These are phyloP conservation scores for Chorisops tibialis DNA, from an alignment of 2,888 invertebrate genomes.

Conservation along the genomic window DNA sequence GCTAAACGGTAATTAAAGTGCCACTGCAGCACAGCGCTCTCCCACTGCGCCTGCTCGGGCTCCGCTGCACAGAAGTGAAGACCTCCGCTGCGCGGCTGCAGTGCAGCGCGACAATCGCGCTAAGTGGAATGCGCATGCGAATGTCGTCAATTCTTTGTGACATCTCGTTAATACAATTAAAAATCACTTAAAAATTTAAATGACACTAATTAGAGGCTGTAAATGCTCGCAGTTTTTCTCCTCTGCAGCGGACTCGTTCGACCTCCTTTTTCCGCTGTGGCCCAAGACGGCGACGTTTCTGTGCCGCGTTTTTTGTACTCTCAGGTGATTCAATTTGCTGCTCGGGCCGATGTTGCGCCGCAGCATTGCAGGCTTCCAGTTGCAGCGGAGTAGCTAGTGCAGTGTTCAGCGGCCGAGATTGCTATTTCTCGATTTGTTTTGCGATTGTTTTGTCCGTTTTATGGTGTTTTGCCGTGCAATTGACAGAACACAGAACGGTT, in stretches of 20 bases:
- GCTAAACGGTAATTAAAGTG: conserved; percentile 29
- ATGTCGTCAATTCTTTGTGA: conserved; percentile 31
- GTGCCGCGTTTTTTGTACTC: background rate
- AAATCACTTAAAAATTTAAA: conserved; percentile 41
- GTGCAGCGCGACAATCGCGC: conserved; percentile 3
- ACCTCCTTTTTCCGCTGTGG: no score
- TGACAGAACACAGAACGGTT: conserved; percentile 10
- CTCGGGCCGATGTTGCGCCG: background rate
- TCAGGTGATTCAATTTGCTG: conserved; percentile 1
- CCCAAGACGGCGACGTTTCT: background rate
- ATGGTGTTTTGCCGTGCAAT: background rate
- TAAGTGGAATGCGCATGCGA: conserved; percentile 29
- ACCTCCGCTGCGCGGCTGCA: background rate
- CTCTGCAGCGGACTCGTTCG: background rate
- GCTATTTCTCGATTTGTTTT: background rate
- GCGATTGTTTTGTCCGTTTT: background rate
- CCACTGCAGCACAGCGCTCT: conserved; percentile 24
- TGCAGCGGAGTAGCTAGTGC: background rate
- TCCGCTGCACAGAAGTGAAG: background rate
- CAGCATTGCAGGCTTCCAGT: background rate
- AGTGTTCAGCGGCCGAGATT: background rate
- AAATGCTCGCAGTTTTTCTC: conserved; percentile 18
- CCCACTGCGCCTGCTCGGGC: conserved; percentile 21
- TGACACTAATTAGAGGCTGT: conserved; percentile 41
- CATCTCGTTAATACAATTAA: conserved; percentile 37